Percentiles rank a stretch among this genome's conserved stretches.
Conservation (phyloP, 2,888 invertebrate genomes). For the Cheilosia vulpina region DNA sequence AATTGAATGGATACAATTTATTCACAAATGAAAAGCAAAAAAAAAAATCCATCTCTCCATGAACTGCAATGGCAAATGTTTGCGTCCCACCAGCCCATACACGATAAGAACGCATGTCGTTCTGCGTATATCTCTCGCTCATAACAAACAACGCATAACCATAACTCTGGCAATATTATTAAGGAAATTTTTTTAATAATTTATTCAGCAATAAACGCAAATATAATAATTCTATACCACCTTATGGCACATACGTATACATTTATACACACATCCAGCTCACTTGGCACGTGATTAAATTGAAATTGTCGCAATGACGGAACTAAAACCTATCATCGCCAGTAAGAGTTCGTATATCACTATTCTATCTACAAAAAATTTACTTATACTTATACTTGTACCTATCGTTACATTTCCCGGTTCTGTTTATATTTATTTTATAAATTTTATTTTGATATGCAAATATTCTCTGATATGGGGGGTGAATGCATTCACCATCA, state of each 20-base stretch:
- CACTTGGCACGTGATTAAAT: conserved; percentile 71
- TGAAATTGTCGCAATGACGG: conserved; percentile 72
- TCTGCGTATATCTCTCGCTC: conserved; percentile 42
- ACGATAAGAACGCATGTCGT: conserved; percentile 60
- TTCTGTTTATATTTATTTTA: conserved; percentile 59
- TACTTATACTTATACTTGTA: neutral
- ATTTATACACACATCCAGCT: neutral
- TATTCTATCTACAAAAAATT: conserved; percentile 32
- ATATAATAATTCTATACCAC: conserved; percentile 38
- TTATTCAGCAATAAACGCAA: conserved; percentile 60
- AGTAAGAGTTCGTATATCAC: conserved; percentile 24
- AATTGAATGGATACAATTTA: conserved; percentile 52
- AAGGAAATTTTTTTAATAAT: conserved; percentile 68
- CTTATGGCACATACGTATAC: neutral
- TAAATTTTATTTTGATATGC: conserved; percentile 59
- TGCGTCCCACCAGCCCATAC: conserved; percentile 9
- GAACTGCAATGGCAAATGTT: conserved; percentile 33
- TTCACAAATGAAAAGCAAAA: conserved; percentile 3
- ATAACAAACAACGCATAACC: conserved; percentile 61
- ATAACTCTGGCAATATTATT: conserved; percentile 70
- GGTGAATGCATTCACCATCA: conserved; percentile 15
- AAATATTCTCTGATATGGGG: conserved; percentile 36
- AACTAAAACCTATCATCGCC: conserved; percentile 68
- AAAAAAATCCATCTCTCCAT: conserved; percentile 21
- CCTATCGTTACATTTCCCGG: conserved; percentile 50